Percentiles rank a stretch among this genome's conserved stretches.
Conservation (phyloP, 2,888 invertebrate species). For the Helleia helle region DNA sequence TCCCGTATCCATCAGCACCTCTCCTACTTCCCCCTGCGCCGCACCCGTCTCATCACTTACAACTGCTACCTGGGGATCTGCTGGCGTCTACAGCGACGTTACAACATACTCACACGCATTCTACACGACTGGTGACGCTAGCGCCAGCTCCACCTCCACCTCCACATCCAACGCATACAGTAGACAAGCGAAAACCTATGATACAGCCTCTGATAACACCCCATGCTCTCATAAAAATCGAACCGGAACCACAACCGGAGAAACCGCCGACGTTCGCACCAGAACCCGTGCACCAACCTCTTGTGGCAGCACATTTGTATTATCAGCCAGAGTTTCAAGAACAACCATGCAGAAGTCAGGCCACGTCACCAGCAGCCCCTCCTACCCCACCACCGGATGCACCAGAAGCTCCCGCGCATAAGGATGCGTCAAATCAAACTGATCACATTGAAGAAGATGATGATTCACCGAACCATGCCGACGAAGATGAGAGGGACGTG, state of each 20-base stretch:
- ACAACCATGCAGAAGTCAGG: constrained; percentile 68
- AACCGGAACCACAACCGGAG: constrained; percentile 75
- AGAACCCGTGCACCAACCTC: constrained; percentile 65
- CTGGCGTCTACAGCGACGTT: constrained; percentile 77
- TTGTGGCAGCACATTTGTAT: constrained; percentile 71
- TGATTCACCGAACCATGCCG: constrained; percentile 63
- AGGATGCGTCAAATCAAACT: constrained; percentile 88
- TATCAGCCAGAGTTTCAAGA: constrained; percentile 69
- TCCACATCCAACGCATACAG: constrained; percentile 36
- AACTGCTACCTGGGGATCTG: constrained; percentile 78
- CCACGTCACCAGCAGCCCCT: constrained; percentile 76
- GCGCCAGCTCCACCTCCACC: constrained; percentile 73
- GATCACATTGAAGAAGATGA: constrained; percentile 84
- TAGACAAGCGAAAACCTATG: constrained; percentile 60
- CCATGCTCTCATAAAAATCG: constrained; percentile 79
- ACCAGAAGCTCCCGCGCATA: constrained; percentile 77
- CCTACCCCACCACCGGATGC: constrained; percentile 66
- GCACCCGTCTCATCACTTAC: constrained; percentile 76
- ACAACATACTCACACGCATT: constrained; percentile 80
- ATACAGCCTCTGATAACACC: constrained; percentile 64
- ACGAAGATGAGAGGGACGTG: constrained; percentile 58
- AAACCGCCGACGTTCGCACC: constrained; percentile 56
- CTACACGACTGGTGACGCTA: constrained; percentile 78
- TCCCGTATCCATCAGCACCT: constrained; percentile 63
- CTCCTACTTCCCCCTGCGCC: constrained; percentile 59